These are phyloP conservation scores for Pentalonia nigronervosa DNA, from an alignment of 1,140 invertebrate species.

Conservation along the genomic window DNA sequence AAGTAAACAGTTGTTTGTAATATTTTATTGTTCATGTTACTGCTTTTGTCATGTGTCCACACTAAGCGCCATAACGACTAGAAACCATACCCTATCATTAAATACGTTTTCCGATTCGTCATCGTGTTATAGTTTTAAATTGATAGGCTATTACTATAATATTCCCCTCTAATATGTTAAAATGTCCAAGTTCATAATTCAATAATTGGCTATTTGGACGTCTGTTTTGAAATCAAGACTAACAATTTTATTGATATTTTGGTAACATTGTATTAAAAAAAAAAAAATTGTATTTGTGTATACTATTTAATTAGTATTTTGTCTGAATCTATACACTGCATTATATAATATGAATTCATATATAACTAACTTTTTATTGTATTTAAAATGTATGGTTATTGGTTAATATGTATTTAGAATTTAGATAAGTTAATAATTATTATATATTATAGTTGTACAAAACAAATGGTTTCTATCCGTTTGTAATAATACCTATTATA, in stretches of 20 bases:
- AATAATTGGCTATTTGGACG: background rate
- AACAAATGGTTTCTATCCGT: background rate
- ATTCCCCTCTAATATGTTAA: background rate
- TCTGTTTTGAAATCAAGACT: background rate
- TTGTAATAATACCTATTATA: too few species aligned
- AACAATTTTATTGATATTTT: too few species aligned
- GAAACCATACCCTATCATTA: slow-evolving; percentile 21
- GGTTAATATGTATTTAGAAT: background rate
- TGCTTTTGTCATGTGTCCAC: background rate
- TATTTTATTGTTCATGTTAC: background rate
- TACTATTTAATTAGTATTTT: too few species aligned
- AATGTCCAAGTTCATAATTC: background rate
- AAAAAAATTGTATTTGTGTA: background rate
- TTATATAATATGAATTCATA: background rate
- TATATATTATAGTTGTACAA: background rate
- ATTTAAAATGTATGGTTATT: background rate
- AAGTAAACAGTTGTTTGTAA: background rate
- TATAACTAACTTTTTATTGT: background rate
- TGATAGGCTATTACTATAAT: background rate
- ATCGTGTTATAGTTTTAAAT: background rate
- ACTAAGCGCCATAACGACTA: slow-evolving; percentile 28
- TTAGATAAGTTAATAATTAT: background rate
- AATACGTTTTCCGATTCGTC: slow-evolving; percentile 8
- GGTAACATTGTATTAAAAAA: too few species aligned
- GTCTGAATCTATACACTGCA: background rate